Percentiles rank a stretch among this genome's conserved stretches.
Evolutionary conservation across 2,888 invertebrate species (phyloP).

Genomic region (Ophioninae sp.): DNA sequence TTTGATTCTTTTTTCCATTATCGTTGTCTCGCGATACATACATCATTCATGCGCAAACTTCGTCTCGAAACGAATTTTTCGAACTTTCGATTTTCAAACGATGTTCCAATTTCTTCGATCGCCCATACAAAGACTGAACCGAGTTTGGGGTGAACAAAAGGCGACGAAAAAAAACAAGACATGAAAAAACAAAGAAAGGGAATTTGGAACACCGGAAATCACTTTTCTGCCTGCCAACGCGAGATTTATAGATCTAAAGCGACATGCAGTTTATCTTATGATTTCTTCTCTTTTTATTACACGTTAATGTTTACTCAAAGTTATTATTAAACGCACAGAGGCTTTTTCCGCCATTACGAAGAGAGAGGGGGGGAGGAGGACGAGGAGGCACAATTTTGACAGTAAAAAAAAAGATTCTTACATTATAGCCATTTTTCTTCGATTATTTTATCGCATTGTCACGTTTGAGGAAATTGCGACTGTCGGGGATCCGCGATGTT

Average conservation of each 20-base stretch:
- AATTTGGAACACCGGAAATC: background rate
- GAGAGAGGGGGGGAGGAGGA: background rate
- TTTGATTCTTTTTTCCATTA: background rate
- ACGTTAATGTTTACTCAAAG: background rate
- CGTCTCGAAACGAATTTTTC: background rate
- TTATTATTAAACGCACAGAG: slow-evolving; percentile 20
- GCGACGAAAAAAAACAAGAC: background rate
- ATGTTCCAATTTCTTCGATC: background rate
- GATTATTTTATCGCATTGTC: background rate
- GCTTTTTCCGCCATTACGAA: slow-evolving; percentile 1
- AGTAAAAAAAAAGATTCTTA: slow-evolving; percentile 5
- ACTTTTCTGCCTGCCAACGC: background rate
- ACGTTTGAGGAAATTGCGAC: background rate
- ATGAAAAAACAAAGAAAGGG: background rate
- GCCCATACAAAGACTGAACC: slow-evolving; percentile 23
- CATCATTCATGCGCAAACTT: background rate
- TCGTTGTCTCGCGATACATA: background rate
- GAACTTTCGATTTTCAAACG: background rate
- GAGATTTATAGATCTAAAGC: background rate
- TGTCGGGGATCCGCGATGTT: background rate
- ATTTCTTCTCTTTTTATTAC: background rate
- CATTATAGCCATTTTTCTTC: background rate
- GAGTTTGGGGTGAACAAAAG: background rate
- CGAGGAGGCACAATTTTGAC: background rate
- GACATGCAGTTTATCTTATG: background rate